Evolutionary conservation across 92 coral and sea anemone species (phyloP).

Genomic region (Parazoanthus atlanticus): DNA sequence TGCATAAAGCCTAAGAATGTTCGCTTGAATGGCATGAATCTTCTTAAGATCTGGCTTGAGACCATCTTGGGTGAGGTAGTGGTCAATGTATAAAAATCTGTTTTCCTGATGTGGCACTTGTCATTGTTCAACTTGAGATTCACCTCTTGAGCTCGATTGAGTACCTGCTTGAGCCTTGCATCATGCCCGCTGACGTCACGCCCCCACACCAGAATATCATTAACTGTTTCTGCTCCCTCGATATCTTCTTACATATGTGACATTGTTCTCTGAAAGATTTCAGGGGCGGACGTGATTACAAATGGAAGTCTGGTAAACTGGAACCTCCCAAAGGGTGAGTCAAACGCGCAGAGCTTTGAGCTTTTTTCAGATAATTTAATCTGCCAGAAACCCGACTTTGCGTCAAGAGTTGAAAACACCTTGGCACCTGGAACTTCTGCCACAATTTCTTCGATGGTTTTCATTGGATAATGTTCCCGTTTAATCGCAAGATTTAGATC

Average conservation of each 20-base stretch:
- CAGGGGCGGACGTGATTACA: constrained; percentile 29
- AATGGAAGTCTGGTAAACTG: constrained; percentile 38
- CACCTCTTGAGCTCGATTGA: constrained; percentile 54
- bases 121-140: constrained; percentile 62
- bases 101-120: constrained; percentile 61
- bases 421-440: constrained; percentile 53
- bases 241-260: constrained; percentile 9
- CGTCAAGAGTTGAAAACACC: constrained; percentile 58
- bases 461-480: constrained; percentile 65
- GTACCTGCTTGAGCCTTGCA: constrained; percentile 58
- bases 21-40: constrained; percentile 47
- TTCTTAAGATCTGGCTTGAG: constrained; percentile 64
- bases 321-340: constrained; percentile 45
- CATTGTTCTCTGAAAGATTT: constrained; percentile 27
- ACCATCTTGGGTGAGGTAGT: constrained; percentile 63
- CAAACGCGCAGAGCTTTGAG: constrained; percentile 40
- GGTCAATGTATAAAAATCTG: constrained; percentile 64
- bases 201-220: constrained; percentile 64
- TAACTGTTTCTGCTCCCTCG: constrained; percentile 43
- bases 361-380: constrained; percentile 44
- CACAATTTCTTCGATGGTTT: constrained; percentile 61
- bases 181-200: constrained; percentile 56
- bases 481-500: constrained; percentile 57
- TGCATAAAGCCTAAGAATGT: constrained; percentile 36
- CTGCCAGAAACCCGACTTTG: constrained; percentile 63